These are phyloP conservation scores for Ianthella basta DNA, from an alignment of 37 sponge, comb jelly and placozoan genomes.

Conservation along the genomic window DNA sequence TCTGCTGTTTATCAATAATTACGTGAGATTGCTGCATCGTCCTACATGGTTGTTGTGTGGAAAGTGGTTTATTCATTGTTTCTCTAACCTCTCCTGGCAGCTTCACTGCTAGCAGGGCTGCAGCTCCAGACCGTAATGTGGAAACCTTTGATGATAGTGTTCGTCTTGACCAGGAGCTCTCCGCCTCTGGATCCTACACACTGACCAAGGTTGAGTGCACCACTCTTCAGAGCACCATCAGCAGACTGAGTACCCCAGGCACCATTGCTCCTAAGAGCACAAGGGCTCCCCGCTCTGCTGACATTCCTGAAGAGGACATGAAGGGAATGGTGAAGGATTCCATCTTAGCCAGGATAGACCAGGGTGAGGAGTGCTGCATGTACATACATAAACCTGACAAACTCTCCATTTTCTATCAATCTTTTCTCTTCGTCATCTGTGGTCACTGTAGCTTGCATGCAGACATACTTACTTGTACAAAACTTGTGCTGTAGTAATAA, in stretches of 20 bases:
- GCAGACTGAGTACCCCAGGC: background rate
- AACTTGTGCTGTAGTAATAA: no score
- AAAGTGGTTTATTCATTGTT: background rate
- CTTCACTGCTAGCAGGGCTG: background rate
- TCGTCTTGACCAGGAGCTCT: background rate
- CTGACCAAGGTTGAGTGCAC: background rate
- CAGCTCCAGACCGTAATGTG: background rate
- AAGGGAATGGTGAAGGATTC: background rate
- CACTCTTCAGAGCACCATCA: background rate
- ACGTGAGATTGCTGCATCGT: no score
- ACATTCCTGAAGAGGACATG: background rate
- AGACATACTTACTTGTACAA: no score
- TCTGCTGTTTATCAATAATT: no score
- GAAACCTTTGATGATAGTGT: conserved; percentile 26
- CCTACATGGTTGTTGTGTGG: no score
- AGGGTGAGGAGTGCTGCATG: conserved; percentile 1
- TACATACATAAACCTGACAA: no score
- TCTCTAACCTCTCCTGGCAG: background rate
- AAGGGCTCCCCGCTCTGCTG: background rate
- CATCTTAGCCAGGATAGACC: conserved; percentile 20
- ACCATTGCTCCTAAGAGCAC: background rate
- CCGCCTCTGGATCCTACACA: conserved; percentile 10
- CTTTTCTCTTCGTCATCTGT: no score
- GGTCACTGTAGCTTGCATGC: no score
- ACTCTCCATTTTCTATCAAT: no score